A percentile compares a stretch with the other conserved stretches of the same genome.
Conservation (phyloP, 2,888 invertebrate species). For the Laspeyria flexula region DNA sequence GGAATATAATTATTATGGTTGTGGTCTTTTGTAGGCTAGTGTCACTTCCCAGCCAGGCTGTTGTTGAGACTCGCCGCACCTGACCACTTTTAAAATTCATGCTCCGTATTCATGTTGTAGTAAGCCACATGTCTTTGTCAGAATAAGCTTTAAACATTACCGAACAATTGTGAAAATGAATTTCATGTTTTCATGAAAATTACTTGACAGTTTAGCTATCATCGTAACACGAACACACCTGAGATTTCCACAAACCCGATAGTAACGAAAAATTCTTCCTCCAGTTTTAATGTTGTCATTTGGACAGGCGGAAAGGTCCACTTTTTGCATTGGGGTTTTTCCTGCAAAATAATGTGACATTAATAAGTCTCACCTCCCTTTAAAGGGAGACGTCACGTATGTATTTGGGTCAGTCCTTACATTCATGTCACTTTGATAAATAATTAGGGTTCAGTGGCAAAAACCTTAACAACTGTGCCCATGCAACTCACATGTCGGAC, state of each 20-base stretch:
- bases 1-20: too few relatives aligned
- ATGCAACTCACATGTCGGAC: conserved; percentile 38
- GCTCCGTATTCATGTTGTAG: conserved; percentile 14
- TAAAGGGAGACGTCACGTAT: conserved; percentile 64
- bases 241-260: conserved; percentile 49
- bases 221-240: conserved; percentile 40
- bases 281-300: conserved; percentile 73
- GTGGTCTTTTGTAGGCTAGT: too few relatives aligned
- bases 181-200: conserved; percentile 16
- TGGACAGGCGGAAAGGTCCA: conserved; percentile 67
- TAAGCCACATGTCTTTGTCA: background rate
- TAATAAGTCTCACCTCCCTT: conserved; percentile 72
- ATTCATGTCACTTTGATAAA: conserved; percentile 57
- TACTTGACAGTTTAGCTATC: conserved; percentile 41
- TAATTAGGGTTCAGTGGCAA: conserved; percentile 46
- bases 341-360: conserved; percentile 72
- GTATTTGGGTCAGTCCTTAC: conserved; percentile 62
- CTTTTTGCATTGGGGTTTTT: conserved; percentile 67
- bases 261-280: conserved; percentile 49
- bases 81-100: conserved; percentile 4
- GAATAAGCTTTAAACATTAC: conserved; percentile 3
- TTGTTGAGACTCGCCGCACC: too few relatives aligned
- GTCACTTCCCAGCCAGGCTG: too few relatives aligned
- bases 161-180: conserved; percentile 10
- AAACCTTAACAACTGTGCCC: conserved; percentile 39